Evolutionary conservation across 2,888 invertebrate genomes (phyloP).

Genomic region (Rapana venosa): DNA sequence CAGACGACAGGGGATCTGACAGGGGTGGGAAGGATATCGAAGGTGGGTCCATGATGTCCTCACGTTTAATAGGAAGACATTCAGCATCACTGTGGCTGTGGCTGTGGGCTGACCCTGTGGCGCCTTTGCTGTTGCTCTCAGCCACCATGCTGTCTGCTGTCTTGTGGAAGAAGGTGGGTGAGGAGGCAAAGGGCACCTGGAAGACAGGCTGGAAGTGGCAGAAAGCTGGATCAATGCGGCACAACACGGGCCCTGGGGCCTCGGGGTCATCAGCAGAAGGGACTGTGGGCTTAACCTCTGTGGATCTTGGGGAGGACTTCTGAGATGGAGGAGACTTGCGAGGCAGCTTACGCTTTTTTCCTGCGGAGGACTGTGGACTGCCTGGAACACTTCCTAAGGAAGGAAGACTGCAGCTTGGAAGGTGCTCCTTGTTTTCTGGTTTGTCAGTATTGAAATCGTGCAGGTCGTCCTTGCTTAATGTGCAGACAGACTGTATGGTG

Average conservation of each 20-base stretch:
- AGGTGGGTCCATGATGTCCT: neutral
- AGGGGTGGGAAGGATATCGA: neutral
- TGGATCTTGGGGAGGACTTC: neutral
- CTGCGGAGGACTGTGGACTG: neutral
- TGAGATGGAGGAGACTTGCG: neutral
- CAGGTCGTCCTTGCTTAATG: neutral
- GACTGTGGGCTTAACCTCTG: neutral
- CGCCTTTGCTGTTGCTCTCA: neutral
- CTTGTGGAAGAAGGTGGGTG: slow-evolving; percentile 20
- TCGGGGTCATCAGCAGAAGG: neutral
- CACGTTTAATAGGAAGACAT: too few relatives aligned
- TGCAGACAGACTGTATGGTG: slow-evolving; percentile 26
- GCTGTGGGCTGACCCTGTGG: neutral
- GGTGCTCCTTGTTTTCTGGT: neutral
- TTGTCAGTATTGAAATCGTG: neutral
- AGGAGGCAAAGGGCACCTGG: slow-evolving; percentile 25
- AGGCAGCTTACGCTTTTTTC: neutral
- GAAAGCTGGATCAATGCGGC: slow-evolving; percentile 32
- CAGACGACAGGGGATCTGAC: neutral
- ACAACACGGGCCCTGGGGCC: neutral
- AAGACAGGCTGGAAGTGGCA: slow-evolving; percentile 36
- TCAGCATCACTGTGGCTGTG: neutral
- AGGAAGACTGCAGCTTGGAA: neutral
- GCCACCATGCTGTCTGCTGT: slow-evolving; percentile 18
- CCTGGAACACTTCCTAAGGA: neutral